A percentile compares a stretch with the other conserved stretches of the same genome.
These are phyloP conservation scores for Elachura formosa DNA, from an alignment of 2,113 vertebrate genomes.

Conservation along the genomic window DNA sequence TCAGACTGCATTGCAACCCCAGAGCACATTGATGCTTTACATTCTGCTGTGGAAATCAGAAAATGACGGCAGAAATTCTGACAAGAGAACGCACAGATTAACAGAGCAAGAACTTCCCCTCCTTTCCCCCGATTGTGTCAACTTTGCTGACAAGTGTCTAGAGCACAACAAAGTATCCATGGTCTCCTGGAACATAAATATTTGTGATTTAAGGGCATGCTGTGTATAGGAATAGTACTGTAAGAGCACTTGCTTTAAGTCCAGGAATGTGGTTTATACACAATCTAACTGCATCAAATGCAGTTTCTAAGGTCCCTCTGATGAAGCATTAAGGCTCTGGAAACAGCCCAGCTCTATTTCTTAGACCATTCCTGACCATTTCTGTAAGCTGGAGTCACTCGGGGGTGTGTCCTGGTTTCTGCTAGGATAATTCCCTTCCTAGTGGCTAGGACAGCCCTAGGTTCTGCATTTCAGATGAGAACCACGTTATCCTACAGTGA, in stretches of 20 bases:
- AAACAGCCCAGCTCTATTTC: neutral
- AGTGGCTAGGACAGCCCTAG: neutral
- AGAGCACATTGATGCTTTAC: neutral
- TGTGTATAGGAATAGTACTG: neutral
- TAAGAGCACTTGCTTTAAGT: neutral
- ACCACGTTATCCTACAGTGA: neutral
- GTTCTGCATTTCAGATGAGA: neutral
- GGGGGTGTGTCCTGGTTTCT: neutral
- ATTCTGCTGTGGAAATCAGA: neutral
- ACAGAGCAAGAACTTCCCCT: neutral
- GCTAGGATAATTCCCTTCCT: neutral
- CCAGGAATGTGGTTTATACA: neutral
- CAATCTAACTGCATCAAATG: neutral
- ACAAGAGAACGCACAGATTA: fast-evolving
- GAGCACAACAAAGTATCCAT: neutral
- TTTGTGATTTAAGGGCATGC: neutral
- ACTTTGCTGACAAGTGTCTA: neutral
- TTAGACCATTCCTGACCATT: neutral
- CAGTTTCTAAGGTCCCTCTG: neutral
- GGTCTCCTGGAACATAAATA: neutral
- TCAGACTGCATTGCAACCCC: too few species aligned
- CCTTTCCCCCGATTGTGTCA: neutral
- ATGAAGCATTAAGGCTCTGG: neutral
- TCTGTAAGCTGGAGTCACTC: neutral
- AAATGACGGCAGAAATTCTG: neutral